These are phyloP conservation scores for Torymus aiolomorphi DNA, from an alignment of 2,888 invertebrate species.

Conservation along the genomic window DNA sequence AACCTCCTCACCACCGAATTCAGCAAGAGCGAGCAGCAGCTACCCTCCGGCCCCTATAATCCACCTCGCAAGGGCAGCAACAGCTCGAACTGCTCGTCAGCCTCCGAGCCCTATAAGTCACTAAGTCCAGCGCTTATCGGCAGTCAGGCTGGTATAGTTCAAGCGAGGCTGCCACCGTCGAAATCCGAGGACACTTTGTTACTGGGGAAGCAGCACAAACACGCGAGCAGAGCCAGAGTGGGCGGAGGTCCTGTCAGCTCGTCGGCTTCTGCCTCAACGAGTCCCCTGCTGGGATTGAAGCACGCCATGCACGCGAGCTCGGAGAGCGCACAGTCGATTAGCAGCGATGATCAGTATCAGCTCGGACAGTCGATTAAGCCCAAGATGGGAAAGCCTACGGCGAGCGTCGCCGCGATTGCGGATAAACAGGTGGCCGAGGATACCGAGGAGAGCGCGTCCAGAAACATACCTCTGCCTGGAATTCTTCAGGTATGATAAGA, in stretches of 20 bases:
- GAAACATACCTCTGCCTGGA: conserved; percentile 75
- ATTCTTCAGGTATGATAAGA: conserved; percentile 80
- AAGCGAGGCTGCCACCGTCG: conserved; percentile 82
- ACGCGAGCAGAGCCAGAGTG: no score
- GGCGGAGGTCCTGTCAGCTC: conserved; percentile 74
- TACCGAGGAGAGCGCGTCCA: conserved; percentile 64
- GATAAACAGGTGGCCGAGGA: conserved; percentile 62
- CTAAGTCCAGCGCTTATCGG: conserved; percentile 59
- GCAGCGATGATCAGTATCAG: conserved; percentile 68
- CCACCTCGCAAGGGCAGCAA: conserved; percentile 67
- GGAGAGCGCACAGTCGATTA: conserved; percentile 82
- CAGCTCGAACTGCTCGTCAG: conserved; percentile 68
- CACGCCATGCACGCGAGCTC: conserved; percentile 73
- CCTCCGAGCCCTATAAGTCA: conserved; percentile 66
- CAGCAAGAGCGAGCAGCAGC: conserved; percentile 89
- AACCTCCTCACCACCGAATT: conserved; percentile 82
- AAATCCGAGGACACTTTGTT: conserved; percentile 87
- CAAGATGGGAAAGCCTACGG: conserved; percentile 68
- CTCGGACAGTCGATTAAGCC: conserved; percentile 55
- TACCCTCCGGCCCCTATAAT: conserved; percentile 72
- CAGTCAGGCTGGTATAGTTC: conserved; percentile 53
- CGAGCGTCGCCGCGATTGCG: conserved; percentile 73
- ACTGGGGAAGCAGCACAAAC: conserved; percentile 69
- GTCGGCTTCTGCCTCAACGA: conserved; percentile 81
- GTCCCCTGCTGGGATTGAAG: conserved; percentile 82